These are phyloP conservation scores for Oligia strigilis DNA, from an alignment of 2,888 invertebrate species.

Conservation along the genomic window DNA sequence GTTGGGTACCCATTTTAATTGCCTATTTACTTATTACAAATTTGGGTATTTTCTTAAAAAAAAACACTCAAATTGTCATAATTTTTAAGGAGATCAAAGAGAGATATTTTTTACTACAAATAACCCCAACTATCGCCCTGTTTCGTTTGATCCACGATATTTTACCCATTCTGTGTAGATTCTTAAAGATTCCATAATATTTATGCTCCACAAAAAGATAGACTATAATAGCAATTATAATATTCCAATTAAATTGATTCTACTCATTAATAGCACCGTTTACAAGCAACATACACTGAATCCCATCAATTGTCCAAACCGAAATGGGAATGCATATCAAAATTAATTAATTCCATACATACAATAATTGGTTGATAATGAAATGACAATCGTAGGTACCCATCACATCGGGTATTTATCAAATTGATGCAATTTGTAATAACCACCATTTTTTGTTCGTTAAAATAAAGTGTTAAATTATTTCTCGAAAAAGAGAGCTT, in stretches of 20 bases:
- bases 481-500: background rate
- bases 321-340: constrained; percentile 61
- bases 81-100: too few relatives aligned
- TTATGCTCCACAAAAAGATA: background rate
- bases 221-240: background rate
- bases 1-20: too few relatives aligned
- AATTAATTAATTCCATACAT: constrained; percentile 62
- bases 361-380: constrained; percentile 55
- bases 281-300: constrained; percentile 14
- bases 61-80: too few relatives aligned
- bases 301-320: constrained; percentile 35
- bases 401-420: constrained; percentile 56
- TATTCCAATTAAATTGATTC: constrained; percentile 14
- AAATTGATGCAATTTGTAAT: constrained; percentile 67
- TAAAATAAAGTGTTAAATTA: background rate
- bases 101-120: too few relatives aligned
- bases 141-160: too few relatives aligned
- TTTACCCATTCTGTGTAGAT: background rate
- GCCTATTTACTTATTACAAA: too few relatives aligned
- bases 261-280: constrained; percentile 24
- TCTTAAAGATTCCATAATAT: background rate
- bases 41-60: too few relatives aligned
- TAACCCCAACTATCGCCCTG: too few relatives aligned
- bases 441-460: constrained; percentile 19
- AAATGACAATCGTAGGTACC: constrained; percentile 59